A percentile compares a stretch with the other conserved stretches of the same genome.
Conservation (phyloP, 2,888 invertebrate genomes). For the Lithophane ornitopus region DNA sequence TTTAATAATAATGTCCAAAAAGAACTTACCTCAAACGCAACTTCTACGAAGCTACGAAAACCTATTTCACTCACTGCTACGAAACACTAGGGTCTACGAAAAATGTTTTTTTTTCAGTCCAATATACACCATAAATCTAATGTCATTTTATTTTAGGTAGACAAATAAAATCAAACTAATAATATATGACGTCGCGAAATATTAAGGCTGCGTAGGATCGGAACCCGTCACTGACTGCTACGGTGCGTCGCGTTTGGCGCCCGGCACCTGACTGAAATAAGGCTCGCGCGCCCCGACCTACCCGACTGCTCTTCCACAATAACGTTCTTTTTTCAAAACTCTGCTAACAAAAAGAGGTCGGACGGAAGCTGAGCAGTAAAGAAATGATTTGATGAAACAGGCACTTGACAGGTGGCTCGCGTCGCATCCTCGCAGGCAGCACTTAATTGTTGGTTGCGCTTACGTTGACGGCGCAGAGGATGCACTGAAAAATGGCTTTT, state of each 20-base stretch:
- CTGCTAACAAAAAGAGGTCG: constrained; percentile 85
- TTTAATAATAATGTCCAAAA: constrained; percentile 1
- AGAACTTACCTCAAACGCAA: constrained; percentile 79
- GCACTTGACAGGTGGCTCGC: constrained; percentile 89
- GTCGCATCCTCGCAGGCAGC: constrained; percentile 83
- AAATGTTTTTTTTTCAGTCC: constrained; percentile 53
- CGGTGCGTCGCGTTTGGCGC: constrained; percentile 87
- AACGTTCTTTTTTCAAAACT: constrained; percentile 87
- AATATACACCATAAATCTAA: constrained; percentile 59
- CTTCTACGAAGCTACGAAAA: constrained; percentile 73
- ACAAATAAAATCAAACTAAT: constrained; percentile 37
- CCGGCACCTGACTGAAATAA: constrained; percentile 88
- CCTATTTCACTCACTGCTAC: constrained; percentile 80
- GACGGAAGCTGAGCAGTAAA: constrained; percentile 87
- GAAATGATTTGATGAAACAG: constrained; percentile 90
- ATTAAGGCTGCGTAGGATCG: constrained; percentile 78
- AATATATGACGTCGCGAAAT: constrained; percentile 68
- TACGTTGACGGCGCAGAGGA: constrained; percentile 79
- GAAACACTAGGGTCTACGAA: constrained; percentile 69
- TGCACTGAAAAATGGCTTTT: constrained; percentile 86
- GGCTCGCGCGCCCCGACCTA: constrained; percentile 89
- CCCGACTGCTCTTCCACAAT: constrained; percentile 85
- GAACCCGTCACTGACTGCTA: constrained; percentile 69
- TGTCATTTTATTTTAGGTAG: constrained; percentile 56
- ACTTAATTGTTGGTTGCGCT: constrained; percentile 86